Evolutionary conservation across 2,797 vertebrate genomes (phyloP).

Genomic region (Urophycis tenuis): DNA sequence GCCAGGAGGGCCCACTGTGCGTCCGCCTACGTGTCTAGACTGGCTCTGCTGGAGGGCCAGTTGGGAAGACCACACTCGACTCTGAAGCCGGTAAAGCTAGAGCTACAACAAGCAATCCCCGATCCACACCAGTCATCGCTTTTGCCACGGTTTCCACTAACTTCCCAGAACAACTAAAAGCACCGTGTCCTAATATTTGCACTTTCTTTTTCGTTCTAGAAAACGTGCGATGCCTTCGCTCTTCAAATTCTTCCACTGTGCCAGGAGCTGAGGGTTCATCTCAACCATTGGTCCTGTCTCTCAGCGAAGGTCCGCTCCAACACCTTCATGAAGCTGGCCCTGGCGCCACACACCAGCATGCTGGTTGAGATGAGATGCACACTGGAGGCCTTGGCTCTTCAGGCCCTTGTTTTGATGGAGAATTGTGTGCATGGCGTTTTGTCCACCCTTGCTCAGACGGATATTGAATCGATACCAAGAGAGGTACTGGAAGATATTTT

Average conservation of each 20-base stretch:
- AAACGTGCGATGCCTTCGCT: not conserved
- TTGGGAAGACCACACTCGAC: conserved; percentile 6
- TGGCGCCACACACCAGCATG: conserved; percentile 30
- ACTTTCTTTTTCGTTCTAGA: not conserved
- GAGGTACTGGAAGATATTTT: conserved; percentile 63
- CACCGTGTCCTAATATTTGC: not conserved
- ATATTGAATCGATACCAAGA: conserved; percentile 32
- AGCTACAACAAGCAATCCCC: not conserved
- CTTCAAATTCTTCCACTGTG: conserved; percentile 38
- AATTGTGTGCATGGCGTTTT: conserved; percentile 47
- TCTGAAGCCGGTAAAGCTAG: conserved; percentile 11
- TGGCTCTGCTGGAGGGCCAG: conserved; percentile 50
- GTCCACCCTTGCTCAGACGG: conserved; percentile 37
- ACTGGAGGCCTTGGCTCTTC: conserved; percentile 50
- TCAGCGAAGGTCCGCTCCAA: conserved; percentile 55
- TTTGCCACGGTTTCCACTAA: not conserved
- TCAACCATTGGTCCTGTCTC: conserved; percentile 65
- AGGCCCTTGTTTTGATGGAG: conserved; percentile 60
- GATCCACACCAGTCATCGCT: not conserved
- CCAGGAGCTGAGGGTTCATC: conserved; percentile 62
- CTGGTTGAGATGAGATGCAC: conserved; percentile 44
- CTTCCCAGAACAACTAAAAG: not conserved
- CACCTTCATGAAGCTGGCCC: conserved; percentile 36
- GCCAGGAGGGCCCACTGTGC: conserved; percentile 42
- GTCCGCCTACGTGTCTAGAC: conserved; percentile 45